Conservation (phyloP, 2,888 invertebrate genomes). For the Heliconius hortense region DNA sequence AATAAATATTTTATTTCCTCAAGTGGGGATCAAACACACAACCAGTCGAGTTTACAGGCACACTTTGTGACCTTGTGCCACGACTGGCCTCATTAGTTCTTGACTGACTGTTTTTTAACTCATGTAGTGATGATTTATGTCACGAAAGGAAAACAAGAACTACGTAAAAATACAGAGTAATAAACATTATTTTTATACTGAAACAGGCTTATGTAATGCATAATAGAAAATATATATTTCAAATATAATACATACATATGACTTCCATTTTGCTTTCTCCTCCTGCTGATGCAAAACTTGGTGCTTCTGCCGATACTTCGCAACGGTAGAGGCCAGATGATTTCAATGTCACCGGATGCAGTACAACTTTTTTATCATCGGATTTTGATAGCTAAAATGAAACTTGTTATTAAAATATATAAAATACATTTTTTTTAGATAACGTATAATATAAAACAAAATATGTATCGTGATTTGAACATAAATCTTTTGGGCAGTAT, state of each 20-base stretch:
- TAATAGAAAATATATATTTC: not conserved
- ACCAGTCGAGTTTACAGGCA: no score
- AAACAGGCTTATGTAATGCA: no score
- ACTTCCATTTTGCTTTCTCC: slow-evolving; percentile 90
- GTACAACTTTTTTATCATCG: slow-evolving; percentile 84
- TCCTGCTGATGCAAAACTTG: slow-evolving; percentile 88
- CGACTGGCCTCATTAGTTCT: no score
- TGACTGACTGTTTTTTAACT: not conserved
- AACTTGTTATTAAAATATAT: not conserved
- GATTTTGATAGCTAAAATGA: slow-evolving; percentile 84
- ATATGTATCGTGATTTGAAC: not conserved
- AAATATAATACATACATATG: slow-evolving; percentile 84
- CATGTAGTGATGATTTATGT: no score
- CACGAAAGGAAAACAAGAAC: not conserved
- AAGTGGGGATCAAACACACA: no score
- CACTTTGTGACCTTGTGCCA: no score
- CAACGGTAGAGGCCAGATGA: slow-evolving; percentile 88
- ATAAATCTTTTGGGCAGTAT: not conserved
- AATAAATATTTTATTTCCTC: no score
- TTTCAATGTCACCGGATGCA: slow-evolving; percentile 86
- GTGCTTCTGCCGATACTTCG: slow-evolving; percentile 90
- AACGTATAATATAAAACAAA: not conserved
- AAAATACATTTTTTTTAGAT: not conserved
- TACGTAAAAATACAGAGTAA: no score
- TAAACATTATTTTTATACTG: no score